A percentile compares a stretch with the other conserved stretches of the same genome.
Evolutionary conservation across 2,888 invertebrate genomes (phyloP).

Genomic region (Oscheius sp.): DNA sequence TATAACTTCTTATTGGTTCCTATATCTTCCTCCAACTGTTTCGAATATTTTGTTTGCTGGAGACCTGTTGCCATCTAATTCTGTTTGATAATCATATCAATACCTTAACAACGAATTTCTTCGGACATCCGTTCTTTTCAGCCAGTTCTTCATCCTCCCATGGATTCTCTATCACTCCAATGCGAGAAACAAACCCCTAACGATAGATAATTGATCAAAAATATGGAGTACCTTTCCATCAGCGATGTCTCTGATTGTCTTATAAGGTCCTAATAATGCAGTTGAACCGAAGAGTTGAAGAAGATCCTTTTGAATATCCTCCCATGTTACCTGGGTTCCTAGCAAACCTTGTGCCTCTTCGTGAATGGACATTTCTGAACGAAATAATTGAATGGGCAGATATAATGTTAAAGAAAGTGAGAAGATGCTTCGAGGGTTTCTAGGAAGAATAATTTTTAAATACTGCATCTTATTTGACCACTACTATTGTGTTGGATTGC

Average conservation of each 20-base stretch:
- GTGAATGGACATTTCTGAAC: neutral
- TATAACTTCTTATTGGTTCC: neutral
- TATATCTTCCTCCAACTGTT: neutral
- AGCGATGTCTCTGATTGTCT: conserved; percentile 6
- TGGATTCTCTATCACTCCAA: neutral
- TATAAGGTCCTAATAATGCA: neutral
- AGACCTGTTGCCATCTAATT: neutral
- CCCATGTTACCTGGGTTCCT: conserved; percentile 16
- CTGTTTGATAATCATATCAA: neutral
- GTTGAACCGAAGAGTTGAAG: neutral
- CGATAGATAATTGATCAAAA: neutral
- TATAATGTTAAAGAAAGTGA: neutral
- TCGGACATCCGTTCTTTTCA: neutral
- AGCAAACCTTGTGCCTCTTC: conserved; percentile 1
- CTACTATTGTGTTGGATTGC: conserved; percentile 1
- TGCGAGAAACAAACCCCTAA: conserved; percentile 8
- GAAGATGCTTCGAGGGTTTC: neutral
- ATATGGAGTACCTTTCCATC: neutral
- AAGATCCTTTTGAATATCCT: conserved; percentile 4
- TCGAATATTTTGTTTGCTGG: conserved; percentile 11
- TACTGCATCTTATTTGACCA: neutral
- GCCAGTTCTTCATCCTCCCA: neutral
- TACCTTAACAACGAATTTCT: conserved; percentile 11
- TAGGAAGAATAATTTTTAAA: neutral
- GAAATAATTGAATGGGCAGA: neutral